Conservation (phyloP, 2,888 invertebrate genomes). For the Leptinotarsa haldemani region DNA sequence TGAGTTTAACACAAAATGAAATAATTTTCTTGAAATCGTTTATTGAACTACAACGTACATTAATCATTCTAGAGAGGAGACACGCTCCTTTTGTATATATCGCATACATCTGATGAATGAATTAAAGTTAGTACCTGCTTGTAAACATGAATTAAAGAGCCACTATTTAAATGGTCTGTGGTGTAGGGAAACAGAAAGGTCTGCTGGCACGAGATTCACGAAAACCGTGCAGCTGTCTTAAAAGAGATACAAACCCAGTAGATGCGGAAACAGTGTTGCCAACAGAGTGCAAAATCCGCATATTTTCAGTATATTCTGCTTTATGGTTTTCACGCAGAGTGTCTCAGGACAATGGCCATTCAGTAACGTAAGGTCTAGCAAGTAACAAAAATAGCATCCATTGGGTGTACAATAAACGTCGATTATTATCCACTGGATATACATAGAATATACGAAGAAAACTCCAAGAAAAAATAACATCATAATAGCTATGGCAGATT, state of each 20-base stretch:
- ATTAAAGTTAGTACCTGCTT: constrained; percentile 27
- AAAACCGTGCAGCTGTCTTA: constrained; percentile 31
- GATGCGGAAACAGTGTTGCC: constrained; percentile 21
- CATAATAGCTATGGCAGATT: too few species aligned
- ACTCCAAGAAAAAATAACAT: too few species aligned
- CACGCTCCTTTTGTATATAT: constrained; percentile 5
- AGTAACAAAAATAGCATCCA: too few species aligned
- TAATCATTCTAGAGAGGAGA: background rate
- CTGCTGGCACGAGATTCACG: constrained; percentile 28
- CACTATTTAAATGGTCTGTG: constrained; percentile 31
- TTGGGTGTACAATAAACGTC: too few species aligned
- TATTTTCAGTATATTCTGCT: too few species aligned
- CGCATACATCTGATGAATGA: constrained; percentile 23
- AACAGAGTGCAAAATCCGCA: constrained; percentile 17
- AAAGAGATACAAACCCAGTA: constrained; percentile 28
- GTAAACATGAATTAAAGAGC: constrained; percentile 28
- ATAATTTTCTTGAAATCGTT: too few species aligned
- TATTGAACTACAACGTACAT: background rate
- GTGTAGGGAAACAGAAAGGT: constrained; percentile 24
- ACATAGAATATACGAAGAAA: too few species aligned
- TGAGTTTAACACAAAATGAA: too few species aligned
- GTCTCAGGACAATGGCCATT: too few species aligned
- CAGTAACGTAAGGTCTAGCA: too few species aligned
- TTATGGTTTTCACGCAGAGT: too few species aligned
- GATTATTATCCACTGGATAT: too few species aligned